These are phyloP conservation scores for Babylonia areolata DNA, from an alignment of 1,140 invertebrate genomes.

Conservation along the genomic window DNA sequence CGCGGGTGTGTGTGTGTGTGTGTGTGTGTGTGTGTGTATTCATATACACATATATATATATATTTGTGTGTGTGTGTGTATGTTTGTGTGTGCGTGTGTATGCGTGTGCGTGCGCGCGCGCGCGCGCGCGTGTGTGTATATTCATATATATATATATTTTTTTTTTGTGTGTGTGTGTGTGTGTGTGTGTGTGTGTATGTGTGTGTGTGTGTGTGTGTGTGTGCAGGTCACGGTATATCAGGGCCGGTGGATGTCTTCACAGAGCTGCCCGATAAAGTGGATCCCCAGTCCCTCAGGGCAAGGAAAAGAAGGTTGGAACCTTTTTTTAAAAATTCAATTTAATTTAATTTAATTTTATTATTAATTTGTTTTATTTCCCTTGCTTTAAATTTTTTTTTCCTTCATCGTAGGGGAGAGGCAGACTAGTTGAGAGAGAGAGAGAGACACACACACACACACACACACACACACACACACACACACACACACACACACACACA, in stretches of 20 bases:
- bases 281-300: constrained; percentile 57
- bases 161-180: background rate
- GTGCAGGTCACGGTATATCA: constrained; percentile 42
- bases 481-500: no score
- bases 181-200: constrained; percentile 32
- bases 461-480: no score
- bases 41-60: no score
- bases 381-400: no score
- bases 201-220: background rate
- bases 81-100: background rate
- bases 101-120: background rate
- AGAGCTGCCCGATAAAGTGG: constrained; percentile 57
- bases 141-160: constrained; percentile 21
- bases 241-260: constrained; percentile 64
- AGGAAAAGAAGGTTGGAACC: constrained; percentile 60
- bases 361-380: no score
- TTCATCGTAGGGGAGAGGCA: no score
- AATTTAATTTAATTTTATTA: no score
- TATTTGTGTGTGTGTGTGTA: background rate
- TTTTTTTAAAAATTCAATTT: no score
- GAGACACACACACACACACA: no score
- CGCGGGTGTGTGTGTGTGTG: background rate
- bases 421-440: no score
- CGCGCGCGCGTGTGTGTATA: background rate
- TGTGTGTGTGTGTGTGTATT: constrained; percentile 12